phyloP scores from a whole-genome alignment of 2,113 vertebrate species.

The Neogobius melanostomus region DNA sequence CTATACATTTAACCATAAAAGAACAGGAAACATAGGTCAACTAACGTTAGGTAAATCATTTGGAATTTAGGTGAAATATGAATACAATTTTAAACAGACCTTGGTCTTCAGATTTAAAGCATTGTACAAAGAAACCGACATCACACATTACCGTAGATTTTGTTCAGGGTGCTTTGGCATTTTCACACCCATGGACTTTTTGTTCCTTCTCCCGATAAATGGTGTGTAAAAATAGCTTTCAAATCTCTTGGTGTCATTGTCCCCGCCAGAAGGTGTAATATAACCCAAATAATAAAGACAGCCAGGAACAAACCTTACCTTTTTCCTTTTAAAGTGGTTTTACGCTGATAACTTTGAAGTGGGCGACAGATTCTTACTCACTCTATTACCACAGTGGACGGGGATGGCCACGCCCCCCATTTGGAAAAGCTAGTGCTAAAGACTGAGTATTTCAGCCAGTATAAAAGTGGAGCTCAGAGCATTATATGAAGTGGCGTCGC shows the following conservation, averaged over 20 bases:
- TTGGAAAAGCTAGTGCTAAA: not conserved
- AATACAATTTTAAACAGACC: too few species aligned
- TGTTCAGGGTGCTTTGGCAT: too few species aligned
- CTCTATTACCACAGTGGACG: not conserved
- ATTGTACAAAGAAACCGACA: too few species aligned
- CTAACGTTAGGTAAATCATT: too few species aligned
- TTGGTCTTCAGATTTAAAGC: too few species aligned
- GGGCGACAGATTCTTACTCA: not conserved
- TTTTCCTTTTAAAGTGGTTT: not conserved
- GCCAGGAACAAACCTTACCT: conserved; percentile 4
- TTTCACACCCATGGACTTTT: not conserved
- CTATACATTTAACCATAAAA: too few species aligned
- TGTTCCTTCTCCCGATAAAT: not conserved
- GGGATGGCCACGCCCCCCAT: conserved; percentile 2
- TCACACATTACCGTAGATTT: not conserved
- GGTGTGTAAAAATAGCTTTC: not conserved
- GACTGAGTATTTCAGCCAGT: not conserved
- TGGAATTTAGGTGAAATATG: too few species aligned
- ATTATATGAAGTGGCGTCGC: not conserved
- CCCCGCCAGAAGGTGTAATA: not conserved
- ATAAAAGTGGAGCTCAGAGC: not conserved
- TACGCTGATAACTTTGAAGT: not conserved
- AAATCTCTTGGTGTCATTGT: not conserved
- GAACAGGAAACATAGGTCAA: too few species aligned
- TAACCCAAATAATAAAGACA: not conserved